Evolutionary conservation across 2,113 vertebrate species (phyloP).

Genomic region (Siniperca knerii): DNA sequence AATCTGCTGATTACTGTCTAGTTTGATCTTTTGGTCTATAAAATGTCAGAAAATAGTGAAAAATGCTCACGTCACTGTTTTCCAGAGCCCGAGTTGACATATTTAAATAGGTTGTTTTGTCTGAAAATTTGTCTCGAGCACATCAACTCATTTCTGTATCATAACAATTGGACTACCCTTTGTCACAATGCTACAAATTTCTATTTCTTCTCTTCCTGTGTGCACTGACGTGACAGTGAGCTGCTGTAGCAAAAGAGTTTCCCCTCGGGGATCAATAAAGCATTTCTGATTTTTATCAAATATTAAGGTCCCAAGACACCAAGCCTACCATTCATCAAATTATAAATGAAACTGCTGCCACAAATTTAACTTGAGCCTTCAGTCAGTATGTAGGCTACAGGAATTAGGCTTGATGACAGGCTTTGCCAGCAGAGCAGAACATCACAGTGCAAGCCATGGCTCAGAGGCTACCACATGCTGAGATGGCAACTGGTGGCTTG

Average conservation of each 20-base stretch:
- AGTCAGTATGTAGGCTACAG: not conserved
- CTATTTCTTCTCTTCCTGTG: too few relatives aligned
- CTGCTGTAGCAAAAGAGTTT: too few relatives aligned
- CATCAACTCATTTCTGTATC: not conserved
- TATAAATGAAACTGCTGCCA: not conserved
- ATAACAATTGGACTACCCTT: not conserved
- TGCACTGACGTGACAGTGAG: too few relatives aligned
- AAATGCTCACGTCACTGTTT: not conserved
- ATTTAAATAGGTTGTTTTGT: not conserved
- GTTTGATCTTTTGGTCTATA: not conserved
- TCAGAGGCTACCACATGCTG: slow-evolving; percentile 15
- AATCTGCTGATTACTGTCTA: not conserved
- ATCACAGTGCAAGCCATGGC: not conserved
- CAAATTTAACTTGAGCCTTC: not conserved
- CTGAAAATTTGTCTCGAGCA: not conserved
- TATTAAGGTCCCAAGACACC: not conserved
- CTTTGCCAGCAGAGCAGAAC: slow-evolving; percentile 12
- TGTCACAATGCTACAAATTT: not conserved
- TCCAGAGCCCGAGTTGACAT: too few relatives aligned
- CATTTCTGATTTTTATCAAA: not conserved
- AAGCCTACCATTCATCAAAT: not conserved
- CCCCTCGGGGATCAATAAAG: too few relatives aligned
- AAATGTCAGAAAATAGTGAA: not conserved
- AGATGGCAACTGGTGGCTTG: not conserved
- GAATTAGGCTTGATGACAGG: not conserved